Percentiles rank a stretch among this genome's conserved stretches.
Evolutionary conservation across 1,140 invertebrate species (phyloP).

Genomic region (Achatina immaculata): DNA sequence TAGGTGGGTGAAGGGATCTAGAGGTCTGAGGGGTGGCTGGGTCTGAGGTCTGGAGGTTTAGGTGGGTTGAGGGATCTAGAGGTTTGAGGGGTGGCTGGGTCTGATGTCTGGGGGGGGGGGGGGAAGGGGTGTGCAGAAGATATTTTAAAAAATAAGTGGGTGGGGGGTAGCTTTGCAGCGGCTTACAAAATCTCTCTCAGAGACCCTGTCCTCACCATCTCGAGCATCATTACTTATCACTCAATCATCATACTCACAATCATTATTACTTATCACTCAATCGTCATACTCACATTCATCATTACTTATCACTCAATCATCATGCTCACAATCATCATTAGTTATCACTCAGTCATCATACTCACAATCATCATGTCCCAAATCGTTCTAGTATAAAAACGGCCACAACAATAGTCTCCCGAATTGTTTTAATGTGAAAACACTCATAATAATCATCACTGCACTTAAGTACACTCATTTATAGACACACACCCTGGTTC

Average conservation of each 20-base stretch:
- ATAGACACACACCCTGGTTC: too few relatives aligned
- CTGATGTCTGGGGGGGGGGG: background rate
- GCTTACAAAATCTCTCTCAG: background rate
- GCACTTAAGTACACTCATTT: too few relatives aligned
- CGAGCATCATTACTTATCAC: background rate
- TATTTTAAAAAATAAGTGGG: background rate
- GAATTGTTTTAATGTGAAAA: too few relatives aligned
- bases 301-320: background rate
- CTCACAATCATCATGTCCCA: too few relatives aligned
- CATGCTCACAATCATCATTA: background rate
- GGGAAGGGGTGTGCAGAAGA: background rate
- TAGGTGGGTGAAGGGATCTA: too few relatives aligned
- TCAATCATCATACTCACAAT: background rate
- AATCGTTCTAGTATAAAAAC: too few relatives aligned
- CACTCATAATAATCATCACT: too few relatives aligned
- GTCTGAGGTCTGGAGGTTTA: too few relatives aligned
- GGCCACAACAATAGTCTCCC: too few relatives aligned
- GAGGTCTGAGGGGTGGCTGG: too few relatives aligned
- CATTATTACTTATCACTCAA: background rate
- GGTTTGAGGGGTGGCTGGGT: background rate
- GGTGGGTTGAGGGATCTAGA: background rate
- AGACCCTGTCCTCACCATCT: background rate
- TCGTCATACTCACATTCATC: background rate
- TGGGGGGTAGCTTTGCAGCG: background rate
- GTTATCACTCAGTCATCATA: background rate